phyloP scores from a whole-genome alignment of 1,140 invertebrate genomes.

The Pararge aegeria region DNA sequence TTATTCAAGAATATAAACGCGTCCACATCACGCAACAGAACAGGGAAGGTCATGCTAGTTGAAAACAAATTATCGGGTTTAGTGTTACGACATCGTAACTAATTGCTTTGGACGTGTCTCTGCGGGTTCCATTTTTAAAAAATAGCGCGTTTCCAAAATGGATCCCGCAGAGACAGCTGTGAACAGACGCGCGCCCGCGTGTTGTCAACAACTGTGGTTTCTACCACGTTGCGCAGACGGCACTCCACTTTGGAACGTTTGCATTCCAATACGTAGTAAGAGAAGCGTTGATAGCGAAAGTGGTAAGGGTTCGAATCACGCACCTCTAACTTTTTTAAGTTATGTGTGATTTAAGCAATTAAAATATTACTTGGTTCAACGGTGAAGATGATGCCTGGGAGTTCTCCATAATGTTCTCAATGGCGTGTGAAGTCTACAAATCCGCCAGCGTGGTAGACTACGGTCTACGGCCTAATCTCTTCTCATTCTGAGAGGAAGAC shows the following conservation, averaged over 20 bases:
- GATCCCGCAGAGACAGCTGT: constrained; percentile 42
- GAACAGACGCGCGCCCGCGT: constrained; percentile 33
- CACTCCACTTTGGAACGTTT: neutral
- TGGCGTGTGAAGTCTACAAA: too few relatives aligned
- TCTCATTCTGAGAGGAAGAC: too few relatives aligned
- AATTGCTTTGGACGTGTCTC: constrained; percentile 59
- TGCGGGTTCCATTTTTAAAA: constrained; percentile 46
- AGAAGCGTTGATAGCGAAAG: too few relatives aligned
- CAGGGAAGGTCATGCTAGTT: constrained; percentile 34
- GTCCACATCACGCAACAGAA: constrained; percentile 1
- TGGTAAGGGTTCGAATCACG: too few relatives aligned
- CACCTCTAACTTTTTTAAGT: too few relatives aligned
- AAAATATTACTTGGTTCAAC: too few relatives aligned
- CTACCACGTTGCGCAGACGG: neutral
- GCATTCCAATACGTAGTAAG: neutral
- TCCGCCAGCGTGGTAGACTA: too few relatives aligned
- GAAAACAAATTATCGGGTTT: constrained; percentile 47
- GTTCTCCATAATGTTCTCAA: too few relatives aligned
- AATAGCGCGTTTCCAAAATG: constrained; percentile 44
- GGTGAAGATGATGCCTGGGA: too few relatives aligned
- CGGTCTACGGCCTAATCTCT: too few relatives aligned
- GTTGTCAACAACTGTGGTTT: constrained; percentile 33
- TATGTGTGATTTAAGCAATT: too few relatives aligned
- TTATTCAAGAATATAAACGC: neutral
- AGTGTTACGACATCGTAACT: constrained; percentile 48